Evolutionary conservation across 1,140 invertebrate species (phyloP).

Genomic region (Drosophila kepulauana): DNA sequence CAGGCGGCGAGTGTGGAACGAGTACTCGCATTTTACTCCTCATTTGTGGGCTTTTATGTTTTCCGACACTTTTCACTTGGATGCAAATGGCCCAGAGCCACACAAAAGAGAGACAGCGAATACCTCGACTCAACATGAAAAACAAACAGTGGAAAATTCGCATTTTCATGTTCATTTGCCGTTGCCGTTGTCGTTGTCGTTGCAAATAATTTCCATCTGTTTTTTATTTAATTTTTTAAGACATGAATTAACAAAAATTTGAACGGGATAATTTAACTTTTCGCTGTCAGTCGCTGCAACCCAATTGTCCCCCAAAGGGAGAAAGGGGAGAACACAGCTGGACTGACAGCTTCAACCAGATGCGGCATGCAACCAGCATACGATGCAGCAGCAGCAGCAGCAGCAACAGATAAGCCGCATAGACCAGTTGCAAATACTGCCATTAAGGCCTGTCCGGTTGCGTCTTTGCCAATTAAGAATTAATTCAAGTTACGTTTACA

Average conservation of each 20-base stretch:
- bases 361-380: not conserved
- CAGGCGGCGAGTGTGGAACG: constrained; percentile 7
- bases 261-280: constrained; percentile 48
- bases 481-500: constrained; percentile 3
- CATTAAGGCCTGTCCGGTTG: not conserved
- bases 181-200: constrained; percentile 21
- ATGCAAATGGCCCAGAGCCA: constrained; percentile 7
- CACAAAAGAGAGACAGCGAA: constrained; percentile 32
- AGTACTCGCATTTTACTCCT: constrained; percentile 62
- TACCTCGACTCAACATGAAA: constrained; percentile 20
- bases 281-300: constrained; percentile 18
- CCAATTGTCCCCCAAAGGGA: not conserved
- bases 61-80: constrained; percentile 72
- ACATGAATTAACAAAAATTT: constrained; percentile 51
- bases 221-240: constrained; percentile 16
- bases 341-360: not conserved
- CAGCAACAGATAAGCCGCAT: not conserved
- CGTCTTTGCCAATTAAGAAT: constrained; percentile 16
- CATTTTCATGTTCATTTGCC: constrained; percentile 58
- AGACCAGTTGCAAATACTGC: not conserved
- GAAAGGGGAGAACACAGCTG: not conserved
- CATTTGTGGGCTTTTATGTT: constrained; percentile 65
- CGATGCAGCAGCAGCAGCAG: not conserved
- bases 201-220: constrained; percentile 20
- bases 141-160: constrained; percentile 44